Evolutionary conservation across 2,797 vertebrate species (phyloP).

Genomic region (Arvicola amphibius): DNA sequence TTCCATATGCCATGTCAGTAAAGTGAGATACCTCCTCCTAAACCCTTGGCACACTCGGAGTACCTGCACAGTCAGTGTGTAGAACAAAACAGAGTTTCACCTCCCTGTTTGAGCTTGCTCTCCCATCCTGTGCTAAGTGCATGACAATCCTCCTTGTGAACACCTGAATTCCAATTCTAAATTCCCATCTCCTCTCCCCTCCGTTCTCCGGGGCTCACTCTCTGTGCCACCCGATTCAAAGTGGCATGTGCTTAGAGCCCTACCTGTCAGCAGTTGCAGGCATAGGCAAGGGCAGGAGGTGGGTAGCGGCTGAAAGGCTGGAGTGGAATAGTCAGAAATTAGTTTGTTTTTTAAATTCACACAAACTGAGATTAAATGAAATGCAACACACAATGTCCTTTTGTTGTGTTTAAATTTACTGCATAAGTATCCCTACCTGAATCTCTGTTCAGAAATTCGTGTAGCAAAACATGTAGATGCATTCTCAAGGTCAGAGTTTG

Average conservation of each 20-base stretch:
- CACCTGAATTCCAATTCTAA: not conserved
- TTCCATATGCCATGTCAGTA: not conserved
- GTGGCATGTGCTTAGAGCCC: not conserved
- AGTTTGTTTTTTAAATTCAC: not conserved
- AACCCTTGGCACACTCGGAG: not conserved
- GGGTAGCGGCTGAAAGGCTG: conserved; percentile 12
- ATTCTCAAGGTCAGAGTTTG: conserved; percentile 79
- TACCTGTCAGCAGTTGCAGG: not conserved
- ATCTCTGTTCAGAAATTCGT: conserved; percentile 32
- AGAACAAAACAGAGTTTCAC: not conserved
- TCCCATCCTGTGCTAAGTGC: not conserved
- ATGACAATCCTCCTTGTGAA: not conserved
- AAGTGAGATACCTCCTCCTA: not conserved
- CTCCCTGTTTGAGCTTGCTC: not conserved
- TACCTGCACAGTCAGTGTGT: not conserved
- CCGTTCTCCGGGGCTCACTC: not conserved
- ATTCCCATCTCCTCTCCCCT: not conserved
- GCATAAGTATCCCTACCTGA: not conserved
- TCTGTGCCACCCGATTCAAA: not conserved
- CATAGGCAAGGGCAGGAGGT: not conserved
- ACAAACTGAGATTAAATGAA: conserved; percentile 38
- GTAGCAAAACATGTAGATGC: conserved; percentile 4
- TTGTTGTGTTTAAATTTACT: conserved; percentile 37
- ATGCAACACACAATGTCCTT: conserved; percentile 4
- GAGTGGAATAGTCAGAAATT: not conserved